phyloP scores from a whole-genome alignment of 2,113 vertebrate genomes.

The cat (Felis catus) region F.catus_Fca126_mat1.0 CM031421.1:56382001-56382500 shows the following conservation, averaged over 20 bases:
- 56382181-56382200: background rate
- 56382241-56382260: slow-evolving; percentile 17
- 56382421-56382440: background rate
- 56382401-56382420: background rate
- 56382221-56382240: background rate
- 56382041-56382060: background rate
- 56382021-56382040: background rate
- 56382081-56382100: background rate
- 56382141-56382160: background rate
- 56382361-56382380: background rate
- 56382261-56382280: background rate
- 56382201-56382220: background rate
- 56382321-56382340: background rate
- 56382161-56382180: background rate
- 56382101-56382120: background rate
- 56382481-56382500: background rate
- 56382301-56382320: background rate
- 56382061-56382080: background rate
- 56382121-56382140: background rate
- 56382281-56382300: background rate
- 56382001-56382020: background rate
- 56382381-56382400: background rate
- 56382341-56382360: background rate
- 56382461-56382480: background rate
- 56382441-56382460: background rate